Conservation (phyloP, 2,888 invertebrate species). For the Drosophila bunnanda region DNA sequence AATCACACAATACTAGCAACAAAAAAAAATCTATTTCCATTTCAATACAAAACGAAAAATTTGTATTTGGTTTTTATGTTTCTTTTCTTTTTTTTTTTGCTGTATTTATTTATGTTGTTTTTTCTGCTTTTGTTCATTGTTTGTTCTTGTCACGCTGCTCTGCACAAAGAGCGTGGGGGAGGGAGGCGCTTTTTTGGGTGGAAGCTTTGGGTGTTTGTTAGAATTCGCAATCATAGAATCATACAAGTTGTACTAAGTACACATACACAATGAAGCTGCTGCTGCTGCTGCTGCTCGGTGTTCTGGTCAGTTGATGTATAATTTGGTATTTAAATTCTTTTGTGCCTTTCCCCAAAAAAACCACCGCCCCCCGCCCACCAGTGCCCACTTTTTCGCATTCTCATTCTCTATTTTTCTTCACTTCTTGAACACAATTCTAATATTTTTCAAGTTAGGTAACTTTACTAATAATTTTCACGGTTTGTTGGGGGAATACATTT, state of each 20-base stretch:
- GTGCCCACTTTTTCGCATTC: neutral
- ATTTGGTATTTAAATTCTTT: constrained; percentile 49
- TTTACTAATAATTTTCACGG: neutral
- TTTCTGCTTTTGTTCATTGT: constrained; percentile 41
- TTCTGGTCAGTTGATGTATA: constrained; percentile 47
- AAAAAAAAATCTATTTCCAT: constrained; percentile 70
- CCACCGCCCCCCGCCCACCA: constrained; percentile 1
- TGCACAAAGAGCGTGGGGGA: constrained; percentile 51
- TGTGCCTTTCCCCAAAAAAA: constrained; percentile 20
- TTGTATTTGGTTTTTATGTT: constrained; percentile 35
- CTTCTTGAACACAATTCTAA: neutral
- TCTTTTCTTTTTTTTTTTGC: constrained; percentile 25
- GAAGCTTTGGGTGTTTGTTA: constrained; percentile 29
- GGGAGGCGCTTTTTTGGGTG: constrained; percentile 7
- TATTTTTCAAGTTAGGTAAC: neutral
- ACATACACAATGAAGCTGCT: constrained; percentile 33
- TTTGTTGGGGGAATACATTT: neutral
- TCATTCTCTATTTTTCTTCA: neutral
- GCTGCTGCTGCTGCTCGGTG: constrained; percentile 1
- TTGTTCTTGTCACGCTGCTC: constrained; percentile 77
- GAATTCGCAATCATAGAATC: constrained; percentile 44
- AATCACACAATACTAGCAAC: constrained; percentile 35
- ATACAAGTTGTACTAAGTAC: constrained; percentile 31
- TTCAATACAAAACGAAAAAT: constrained; percentile 65
- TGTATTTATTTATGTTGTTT: constrained; percentile 23